Evolutionary conservation across 2,888 invertebrate genomes (phyloP), one percentile per base, ranked within the genome.

Genomic region (Pollenia griseotomentosa): DNA sequence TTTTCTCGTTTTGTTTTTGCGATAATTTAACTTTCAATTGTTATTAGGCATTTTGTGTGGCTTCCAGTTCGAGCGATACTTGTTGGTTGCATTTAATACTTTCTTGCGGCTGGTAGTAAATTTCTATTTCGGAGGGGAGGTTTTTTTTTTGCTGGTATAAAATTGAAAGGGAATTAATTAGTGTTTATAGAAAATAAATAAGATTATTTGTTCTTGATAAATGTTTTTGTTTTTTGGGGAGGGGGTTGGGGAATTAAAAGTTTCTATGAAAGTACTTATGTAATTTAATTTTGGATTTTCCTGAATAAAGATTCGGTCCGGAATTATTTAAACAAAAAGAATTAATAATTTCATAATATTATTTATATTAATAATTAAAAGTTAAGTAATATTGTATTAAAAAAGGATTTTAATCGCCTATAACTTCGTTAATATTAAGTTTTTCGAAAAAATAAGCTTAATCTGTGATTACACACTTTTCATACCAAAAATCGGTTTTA

Each of bases 161-260:
- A 44, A 71, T 44, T 57, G 51, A 63, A 53, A 51, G 16, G n/a
- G 51, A 63, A 75, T 53, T 75, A 53, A 75, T 63, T 75, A 63
- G 63, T 42, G 16, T 63, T 42, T 53, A 63, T 33, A 42, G 11
- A 23, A 53, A n/a, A 12, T 19, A 53, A 44, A 42, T 42, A 61
- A 53, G n/a, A 42, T 23, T 44, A 16, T 59, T 73, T 42, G 11
- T 40, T 61, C 19, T 9, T 10, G 42, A 42, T 75, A 61, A 51
- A 53, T 46, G 14, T 73, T 33, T 6, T 33, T 74, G 51, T 16
- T 44, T 19, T 19, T 11, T 16, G 16, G 57, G 1, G 9, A 16
- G 6, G 33, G 33, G 33, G 33, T 23, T 6, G 33, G 33, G 33
- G 0, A 33, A 33, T 33, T 40, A 44, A 11, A 11, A n/a, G 46